A percentile compares a stretch with the other conserved stretches of the same genome.
phyloP scores from a whole-genome alignment of 1,140 invertebrate species.

The Adoxophyes honmai region DNA sequence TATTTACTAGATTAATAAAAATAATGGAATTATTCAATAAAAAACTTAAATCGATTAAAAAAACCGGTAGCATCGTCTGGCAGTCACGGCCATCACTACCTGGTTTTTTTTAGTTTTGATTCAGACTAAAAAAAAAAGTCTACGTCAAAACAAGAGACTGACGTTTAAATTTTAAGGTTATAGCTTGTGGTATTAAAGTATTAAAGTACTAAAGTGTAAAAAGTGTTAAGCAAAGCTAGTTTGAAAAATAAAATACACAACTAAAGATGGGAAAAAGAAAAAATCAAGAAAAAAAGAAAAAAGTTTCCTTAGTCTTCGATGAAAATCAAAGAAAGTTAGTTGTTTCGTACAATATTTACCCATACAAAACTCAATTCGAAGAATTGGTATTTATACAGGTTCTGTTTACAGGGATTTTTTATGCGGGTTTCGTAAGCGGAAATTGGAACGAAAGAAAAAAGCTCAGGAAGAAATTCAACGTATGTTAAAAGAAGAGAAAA shows the following conservation, averaged over 20 bases:
- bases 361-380: conserved; percentile 1
- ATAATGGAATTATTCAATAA: no score
- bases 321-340: conserved; percentile 68
- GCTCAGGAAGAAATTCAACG: conserved; percentile 83
- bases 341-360: conserved; percentile 13
- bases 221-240: no score
- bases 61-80: no score
- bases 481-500: conserved; percentile 85
- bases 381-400: conserved; percentile 5
- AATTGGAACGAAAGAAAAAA: conserved; percentile 83
- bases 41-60: no score
- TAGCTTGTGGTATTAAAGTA: no score
- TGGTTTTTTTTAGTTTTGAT: no score
- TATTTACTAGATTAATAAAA: no score
- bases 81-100: no score
- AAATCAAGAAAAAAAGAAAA: conserved; percentile 55
- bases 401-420: conserved; percentile 80
- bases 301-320: conserved; percentile 71
- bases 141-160: no score
- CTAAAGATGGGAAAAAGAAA: conserved; percentile 56
- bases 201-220: no score
- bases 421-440: conserved; percentile 87
- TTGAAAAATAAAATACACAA: conserved; percentile 10
- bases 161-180: no score
- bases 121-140: no score